Evolutionary conservation across 2,797 vertebrate genomes (phyloP).

Genomic region (Molossus alvarezi): DNA sequence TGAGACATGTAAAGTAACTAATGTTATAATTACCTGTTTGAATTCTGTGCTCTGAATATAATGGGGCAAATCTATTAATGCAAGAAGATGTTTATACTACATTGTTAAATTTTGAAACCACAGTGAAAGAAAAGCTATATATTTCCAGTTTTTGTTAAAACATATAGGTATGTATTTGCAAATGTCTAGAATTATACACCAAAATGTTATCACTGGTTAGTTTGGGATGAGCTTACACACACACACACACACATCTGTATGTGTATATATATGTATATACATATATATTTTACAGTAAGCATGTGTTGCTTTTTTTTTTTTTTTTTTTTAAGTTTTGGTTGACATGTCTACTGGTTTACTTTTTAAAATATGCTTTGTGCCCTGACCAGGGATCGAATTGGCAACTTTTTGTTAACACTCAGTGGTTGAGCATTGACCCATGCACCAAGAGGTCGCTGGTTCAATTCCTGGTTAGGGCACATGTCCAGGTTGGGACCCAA

Average conservation of each 20-base stretch:
- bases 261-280: not conserved
- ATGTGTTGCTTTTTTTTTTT: not conserved
- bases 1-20: not conserved
- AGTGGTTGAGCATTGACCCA: not conserved
- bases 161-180: slow-evolving; percentile 1
- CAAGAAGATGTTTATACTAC: not conserved
- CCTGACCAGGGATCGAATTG: too few species aligned
- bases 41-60: not conserved
- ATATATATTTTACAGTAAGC: not conserved
- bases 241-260: too few species aligned
- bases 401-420: not conserved
- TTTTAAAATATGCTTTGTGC: too few species aligned
- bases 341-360: too few species aligned
- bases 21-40: not conserved
- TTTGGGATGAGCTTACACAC: not conserved
- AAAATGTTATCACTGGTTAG: not conserved
- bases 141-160: slow-evolving; percentile 46
- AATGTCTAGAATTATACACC: not conserved
- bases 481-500: not conserved
- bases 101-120: slow-evolving; percentile 38
- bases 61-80: not conserved
- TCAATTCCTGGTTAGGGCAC: not conserved
- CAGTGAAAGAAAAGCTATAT: slow-evolving; percentile 11
- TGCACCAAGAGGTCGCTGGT: not conserved
- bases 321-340: not conserved